Evolutionary conservation across 2,797 vertebrate species (phyloP), one percentile per base, ranked within the genome.

Genomic region (Hoplostethus mediterraneus): DNA sequence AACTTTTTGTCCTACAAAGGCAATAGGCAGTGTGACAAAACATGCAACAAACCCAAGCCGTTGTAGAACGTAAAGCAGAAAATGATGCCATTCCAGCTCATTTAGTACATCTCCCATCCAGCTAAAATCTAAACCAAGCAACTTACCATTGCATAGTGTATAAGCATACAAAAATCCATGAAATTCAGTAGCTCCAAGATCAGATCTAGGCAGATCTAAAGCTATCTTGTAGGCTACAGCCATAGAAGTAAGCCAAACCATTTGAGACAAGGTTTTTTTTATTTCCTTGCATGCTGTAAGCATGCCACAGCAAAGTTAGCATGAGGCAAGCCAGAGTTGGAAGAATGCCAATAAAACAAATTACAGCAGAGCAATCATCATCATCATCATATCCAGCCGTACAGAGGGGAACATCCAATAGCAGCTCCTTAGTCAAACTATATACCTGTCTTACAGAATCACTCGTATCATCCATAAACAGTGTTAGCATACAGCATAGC

Each of bases 41-140:
- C 77, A 82, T 80, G 79, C 85, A 76, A 62, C 14, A 36, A 64
- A 45, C 10, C 44, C 49, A n/a, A 57, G 5, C 40, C 38, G 21
- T 16, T 57, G 47, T 17, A n/a, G n/a, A 8, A 40, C 73, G 75
- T 73, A 62, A 80, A 73, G 66, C 63, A 30, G 5, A 30, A 61
- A 52, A 66, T 6, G 13, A 7, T 52, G 44, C 5, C 5, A 40
- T 11, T 21, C n/a, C 30, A 7, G 52, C 5, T 54, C 13, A 54
- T 28, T 30, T 30, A 2, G 5, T 36, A 0, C 52, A 60, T 40
- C 7, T 59, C 21, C 14, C n/a, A 56, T 57, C 16, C 28, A 28
- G 28, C 28, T 28, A 28, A 28, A 28, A 49, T 55, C 5, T 8
- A 45, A 9, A 14, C 3, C 21, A 36, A 69, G 14, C 9, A 47